phyloP scores from a whole-genome alignment of 2,888 invertebrate species.

The Conus canariensis region DNA sequence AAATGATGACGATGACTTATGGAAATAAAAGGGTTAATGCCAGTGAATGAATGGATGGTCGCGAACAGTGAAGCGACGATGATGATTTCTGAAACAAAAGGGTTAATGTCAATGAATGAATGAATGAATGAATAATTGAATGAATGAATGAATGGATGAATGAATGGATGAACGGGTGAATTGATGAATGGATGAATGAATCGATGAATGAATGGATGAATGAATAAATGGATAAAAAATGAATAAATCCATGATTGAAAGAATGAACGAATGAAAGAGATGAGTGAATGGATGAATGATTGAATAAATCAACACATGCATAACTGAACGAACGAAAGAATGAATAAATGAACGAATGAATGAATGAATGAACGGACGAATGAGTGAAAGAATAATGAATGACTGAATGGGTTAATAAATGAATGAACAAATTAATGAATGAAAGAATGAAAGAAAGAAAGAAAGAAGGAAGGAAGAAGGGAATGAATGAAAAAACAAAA shows the following conservation, averaged over 20 bases:
- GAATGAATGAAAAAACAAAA: too few relatives aligned
- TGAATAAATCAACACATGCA: too few relatives aligned
- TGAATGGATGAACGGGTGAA: too few relatives aligned
- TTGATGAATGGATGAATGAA: background rate
- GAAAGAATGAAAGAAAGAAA: background rate
- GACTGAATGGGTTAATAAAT: background rate
- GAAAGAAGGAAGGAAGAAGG: too few relatives aligned
- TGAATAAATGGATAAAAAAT: background rate
- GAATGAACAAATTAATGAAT: background rate
- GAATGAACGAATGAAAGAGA: too few relatives aligned
- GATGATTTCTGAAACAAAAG: conserved; percentile 62
- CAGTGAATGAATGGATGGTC: conserved; percentile 57
- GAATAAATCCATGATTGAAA: conserved; percentile 34
- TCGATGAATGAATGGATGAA: background rate
- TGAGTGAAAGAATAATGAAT: background rate
- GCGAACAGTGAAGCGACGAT: conserved; percentile 73
- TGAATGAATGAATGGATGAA: too few relatives aligned
- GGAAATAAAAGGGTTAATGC: conserved; percentile 42
- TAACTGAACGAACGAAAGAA: too few relatives aligned
- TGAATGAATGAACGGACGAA: background rate
- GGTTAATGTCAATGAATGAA: too few relatives aligned
- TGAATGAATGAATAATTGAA: conserved; percentile 36
- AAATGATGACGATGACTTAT: conserved; percentile 73
- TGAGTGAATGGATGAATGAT: too few relatives aligned
- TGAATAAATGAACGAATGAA: background rate